Base-by-base conservation (phyloP, 92 coral and sea anemone genomes). In the Zoanthus solanderi region DNA sequence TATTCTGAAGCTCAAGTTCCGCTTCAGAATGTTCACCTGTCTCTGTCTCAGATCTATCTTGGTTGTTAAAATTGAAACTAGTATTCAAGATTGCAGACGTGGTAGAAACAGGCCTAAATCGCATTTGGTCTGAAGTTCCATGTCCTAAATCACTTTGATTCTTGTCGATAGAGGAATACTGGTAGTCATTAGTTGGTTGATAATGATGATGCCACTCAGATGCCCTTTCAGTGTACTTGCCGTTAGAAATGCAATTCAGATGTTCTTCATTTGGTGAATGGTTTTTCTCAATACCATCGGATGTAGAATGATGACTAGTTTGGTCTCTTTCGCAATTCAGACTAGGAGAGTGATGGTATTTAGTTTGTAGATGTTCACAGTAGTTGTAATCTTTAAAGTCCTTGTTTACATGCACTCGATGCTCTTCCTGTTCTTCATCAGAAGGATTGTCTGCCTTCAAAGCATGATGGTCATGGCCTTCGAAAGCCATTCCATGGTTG, bases 171-270 rank as follows among this genome's bases (percentile, higher is more conserved):
- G 63, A 71, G 11, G 61, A 7, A 48, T 79, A 79, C 4, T 57
- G 72, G 12, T 31, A 79, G 11, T 60, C 48, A 3, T 28, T 17
- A 2, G 72, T 48, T 45, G 53, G 9, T 23, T 7, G 61, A 45
- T 65, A 23, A 15, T 48, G 85, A 9, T 80, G 85, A 18, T 65
- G 85, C 14, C 42, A 16, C 23, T 79, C 84, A 42, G 84, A 18
- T 79, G 34, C 32, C 28, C 34, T 37, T 63, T 18, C 56, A 42
- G 31, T 14, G 6, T 28, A 7, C 18, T n/a, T 23, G 13, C 13
- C 52, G 32, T 44, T 63, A 17, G 18, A 12, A 23, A 5, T 60
- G 18, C 73, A 7, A 13, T 45, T 32, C 29, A n/a, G 6, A 6
- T 7, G 42, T 4, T 79, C 57, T 47, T 31, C 75, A 10, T 31